Percentiles rank a stretch among this genome's conserved stretches.
These are phyloP conservation scores for Perdita meconis DNA, from an alignment of 2,888 invertebrate species.

Conservation along the genomic window DNA sequence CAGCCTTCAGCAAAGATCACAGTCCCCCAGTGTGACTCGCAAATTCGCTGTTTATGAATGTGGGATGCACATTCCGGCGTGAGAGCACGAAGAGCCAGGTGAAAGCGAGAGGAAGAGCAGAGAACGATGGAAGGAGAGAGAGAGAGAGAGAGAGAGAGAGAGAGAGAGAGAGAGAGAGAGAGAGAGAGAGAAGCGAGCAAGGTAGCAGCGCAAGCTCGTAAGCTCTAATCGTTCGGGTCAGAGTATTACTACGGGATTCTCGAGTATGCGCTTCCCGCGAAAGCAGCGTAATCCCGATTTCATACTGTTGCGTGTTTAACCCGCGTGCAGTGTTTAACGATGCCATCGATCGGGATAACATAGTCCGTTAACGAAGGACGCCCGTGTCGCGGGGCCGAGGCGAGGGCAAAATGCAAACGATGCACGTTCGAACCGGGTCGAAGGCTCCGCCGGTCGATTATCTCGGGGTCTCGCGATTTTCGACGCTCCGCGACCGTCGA, in stretches of 20 bases:
- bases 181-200: background rate
- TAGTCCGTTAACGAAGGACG: conserved; percentile 59
- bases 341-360: conserved; percentile 62
- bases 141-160: background rate
- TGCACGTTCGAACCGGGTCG: conserved; percentile 36
- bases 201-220: conserved; percentile 39
- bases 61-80: conserved; percentile 1
- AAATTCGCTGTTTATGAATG: conserved; percentile 44
- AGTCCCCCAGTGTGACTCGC: background rate
- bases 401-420: conserved; percentile 42
- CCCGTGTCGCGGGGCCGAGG: conserved; percentile 32
- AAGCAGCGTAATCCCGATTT: conserved; percentile 64
- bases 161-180: background rate
- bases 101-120: background rate
- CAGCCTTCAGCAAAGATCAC: background rate
- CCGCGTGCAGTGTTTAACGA: conserved; percentile 61
- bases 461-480: conserved; percentile 30
- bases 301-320: conserved; percentile 57
- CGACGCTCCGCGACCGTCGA: conserved; percentile 18
- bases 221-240: conserved; percentile 53
- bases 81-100: background rate
- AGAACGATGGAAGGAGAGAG: too few species aligned
- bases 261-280: conserved; percentile 44
- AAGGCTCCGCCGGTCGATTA: conserved; percentile 46
- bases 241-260: conserved; percentile 56